Percentiles rank a stretch among this genome's conserved stretches.
Conservation (phyloP, 2,888 invertebrate species). For the Frankliniella fusca region DNA sequence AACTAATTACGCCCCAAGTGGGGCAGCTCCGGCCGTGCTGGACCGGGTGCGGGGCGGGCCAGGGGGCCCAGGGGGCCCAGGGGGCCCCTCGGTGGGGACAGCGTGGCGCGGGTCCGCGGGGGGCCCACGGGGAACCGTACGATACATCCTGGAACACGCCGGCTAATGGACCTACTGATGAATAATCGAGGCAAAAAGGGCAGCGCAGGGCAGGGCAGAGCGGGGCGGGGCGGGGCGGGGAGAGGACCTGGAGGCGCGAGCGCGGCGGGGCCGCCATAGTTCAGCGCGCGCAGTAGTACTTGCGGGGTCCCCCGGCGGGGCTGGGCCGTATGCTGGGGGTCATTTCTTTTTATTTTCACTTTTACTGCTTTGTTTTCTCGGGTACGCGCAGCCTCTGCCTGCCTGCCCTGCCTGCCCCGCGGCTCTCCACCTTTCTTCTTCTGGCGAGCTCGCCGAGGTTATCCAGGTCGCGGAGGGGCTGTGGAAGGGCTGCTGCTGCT, state of each 20-base stretch:
- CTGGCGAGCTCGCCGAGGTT: no score
- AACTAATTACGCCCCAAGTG: conserved; percentile 16
- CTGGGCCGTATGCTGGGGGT: neutral
- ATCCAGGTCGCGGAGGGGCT: no score
- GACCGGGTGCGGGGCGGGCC: no score
- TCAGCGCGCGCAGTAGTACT: neutral
- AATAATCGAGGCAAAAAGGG: neutral
- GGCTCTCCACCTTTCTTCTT: no score
- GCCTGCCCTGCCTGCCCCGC: no score
- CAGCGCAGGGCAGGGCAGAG: neutral
- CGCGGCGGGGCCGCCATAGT: no score
- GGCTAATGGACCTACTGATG: neutral
- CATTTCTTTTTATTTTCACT: conserved; percentile 1
- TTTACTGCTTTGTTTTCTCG: conserved; percentile 1
- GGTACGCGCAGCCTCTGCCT: no score
- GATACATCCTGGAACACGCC: conserved; percentile 1
- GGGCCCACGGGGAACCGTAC: neutral
- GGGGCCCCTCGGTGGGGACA: neutral
- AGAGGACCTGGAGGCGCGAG: no score
- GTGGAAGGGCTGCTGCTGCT: no score
- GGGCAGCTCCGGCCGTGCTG: neutral
- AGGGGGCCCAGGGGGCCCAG: no score
- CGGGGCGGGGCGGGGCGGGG: no score
- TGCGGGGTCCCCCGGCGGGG: neutral
- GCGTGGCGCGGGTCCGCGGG: neutral